A percentile compares a stretch with the other conserved stretches of the same genome.
phyloP scores from a whole-genome alignment of 2,113 vertebrate genomes.

The Plecturocebus donacophilus region DNA sequence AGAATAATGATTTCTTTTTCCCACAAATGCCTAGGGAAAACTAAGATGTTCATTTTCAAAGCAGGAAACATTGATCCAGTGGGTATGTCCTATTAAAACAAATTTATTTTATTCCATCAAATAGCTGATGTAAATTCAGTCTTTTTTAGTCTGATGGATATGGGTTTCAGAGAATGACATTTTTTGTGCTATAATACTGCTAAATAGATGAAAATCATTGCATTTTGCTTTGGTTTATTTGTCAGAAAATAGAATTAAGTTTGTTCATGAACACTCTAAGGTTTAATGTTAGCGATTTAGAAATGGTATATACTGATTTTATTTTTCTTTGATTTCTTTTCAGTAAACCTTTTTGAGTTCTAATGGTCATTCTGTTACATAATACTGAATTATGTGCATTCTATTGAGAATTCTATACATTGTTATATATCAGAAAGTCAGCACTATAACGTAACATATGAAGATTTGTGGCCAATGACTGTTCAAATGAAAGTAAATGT shows the following conservation, averaged over 20 bases:
- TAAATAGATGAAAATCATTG: constrained; percentile 54
- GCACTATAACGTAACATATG: not conserved
- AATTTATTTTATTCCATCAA: constrained; percentile 67
- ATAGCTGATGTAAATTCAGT: constrained; percentile 68
- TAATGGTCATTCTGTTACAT: constrained; percentile 45
- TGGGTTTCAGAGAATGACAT: constrained; percentile 15
- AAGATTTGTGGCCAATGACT: constrained; percentile 57
- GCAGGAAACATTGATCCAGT: constrained; percentile 70
- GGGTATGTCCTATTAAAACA: constrained; percentile 68
- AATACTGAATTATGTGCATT: constrained; percentile 49
- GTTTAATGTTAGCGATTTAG: constrained; percentile 58
- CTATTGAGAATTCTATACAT: constrained; percentile 42
- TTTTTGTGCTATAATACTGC: not conserved
- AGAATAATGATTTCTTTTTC: constrained; percentile 63
- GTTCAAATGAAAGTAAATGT: constrained; percentile 61
- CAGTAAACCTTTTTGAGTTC: constrained; percentile 4
- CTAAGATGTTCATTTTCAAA: constrained; percentile 73
- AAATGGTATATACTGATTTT: constrained; percentile 36
- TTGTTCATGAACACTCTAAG: constrained; percentile 20
- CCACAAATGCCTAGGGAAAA: constrained; percentile 69
- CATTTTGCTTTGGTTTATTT: constrained; percentile 55
- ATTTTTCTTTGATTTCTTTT: constrained; percentile 52
- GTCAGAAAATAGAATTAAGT: constrained; percentile 42
- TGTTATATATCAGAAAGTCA: constrained; percentile 30
- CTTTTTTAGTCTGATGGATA: constrained; percentile 50